A percentile compares a stretch with the other conserved stretches of the same genome.
Conservation (phyloP, 2,888 invertebrate species). For the Xestia rhomboidea region DNA sequence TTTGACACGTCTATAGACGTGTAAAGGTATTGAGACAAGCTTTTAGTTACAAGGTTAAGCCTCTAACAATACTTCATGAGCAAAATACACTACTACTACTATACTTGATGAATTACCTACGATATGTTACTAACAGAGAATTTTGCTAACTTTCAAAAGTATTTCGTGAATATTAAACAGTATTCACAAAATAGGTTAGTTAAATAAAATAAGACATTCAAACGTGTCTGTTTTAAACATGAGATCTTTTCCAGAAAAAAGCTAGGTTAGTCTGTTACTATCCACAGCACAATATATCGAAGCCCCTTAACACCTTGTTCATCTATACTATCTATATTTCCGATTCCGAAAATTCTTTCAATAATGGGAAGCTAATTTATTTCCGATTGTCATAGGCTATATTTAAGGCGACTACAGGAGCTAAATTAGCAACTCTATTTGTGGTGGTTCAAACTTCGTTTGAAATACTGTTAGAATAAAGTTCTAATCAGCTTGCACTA, state of each 20-base stretch:
- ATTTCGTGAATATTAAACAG: not conserved
- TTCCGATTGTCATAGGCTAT: not conserved
- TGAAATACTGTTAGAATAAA: too few species aligned
- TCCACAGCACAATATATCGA: not conserved
- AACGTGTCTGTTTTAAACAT: not conserved
- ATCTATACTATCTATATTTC: not conserved
- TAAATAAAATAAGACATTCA: not conserved
- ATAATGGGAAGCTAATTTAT: not conserved
- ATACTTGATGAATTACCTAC: not conserved
- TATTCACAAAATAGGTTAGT: not conserved
- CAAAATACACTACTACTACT: not conserved
- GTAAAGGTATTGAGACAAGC: slow-evolving; percentile 10
- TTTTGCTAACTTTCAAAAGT: not conserved
- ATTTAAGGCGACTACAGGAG: too few species aligned
- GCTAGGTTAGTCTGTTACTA: not conserved
- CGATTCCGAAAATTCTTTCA: not conserved
- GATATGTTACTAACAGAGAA: not conserved
- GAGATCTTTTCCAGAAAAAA: not conserved
- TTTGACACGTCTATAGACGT: too few species aligned
- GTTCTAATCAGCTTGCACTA: too few species aligned
- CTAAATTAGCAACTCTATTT: too few species aligned
- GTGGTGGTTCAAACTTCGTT: too few species aligned
- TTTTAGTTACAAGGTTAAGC: slow-evolving; percentile 22
- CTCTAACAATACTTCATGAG: slow-evolving; percentile 8
- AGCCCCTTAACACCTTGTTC: not conserved